phyloP scores from a whole-genome alignment of 1,140 invertebrate species.

The Argopecten irradians region DNA sequence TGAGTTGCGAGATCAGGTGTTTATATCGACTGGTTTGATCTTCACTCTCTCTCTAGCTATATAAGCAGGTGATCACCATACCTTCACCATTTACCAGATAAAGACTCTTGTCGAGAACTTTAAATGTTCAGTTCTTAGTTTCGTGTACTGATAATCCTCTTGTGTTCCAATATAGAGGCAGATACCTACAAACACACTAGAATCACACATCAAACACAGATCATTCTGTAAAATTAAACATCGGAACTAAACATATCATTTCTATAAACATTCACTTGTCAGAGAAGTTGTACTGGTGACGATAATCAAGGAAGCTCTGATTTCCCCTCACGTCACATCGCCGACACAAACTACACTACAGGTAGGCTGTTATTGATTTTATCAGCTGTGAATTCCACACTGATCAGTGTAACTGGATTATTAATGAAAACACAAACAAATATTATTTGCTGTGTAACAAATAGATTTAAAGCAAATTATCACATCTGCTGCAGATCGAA shows the following conservation, averaged over 20 bases:
- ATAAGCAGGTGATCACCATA: background rate
- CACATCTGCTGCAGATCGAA: background rate
- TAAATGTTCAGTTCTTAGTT: background rate
- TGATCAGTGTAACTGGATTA: background rate
- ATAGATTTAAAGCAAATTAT: background rate
- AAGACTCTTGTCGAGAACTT: background rate
- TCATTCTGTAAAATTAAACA: background rate
- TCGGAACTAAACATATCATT: background rate
- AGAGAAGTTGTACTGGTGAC: background rate
- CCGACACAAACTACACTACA: background rate
- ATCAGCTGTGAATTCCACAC: background rate
- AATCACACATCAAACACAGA: background rate
- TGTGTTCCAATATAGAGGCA: background rate
- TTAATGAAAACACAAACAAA: background rate
- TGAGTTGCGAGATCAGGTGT: background rate
- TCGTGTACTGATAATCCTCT: background rate
- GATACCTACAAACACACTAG: background rate
- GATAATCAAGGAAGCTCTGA: background rate
- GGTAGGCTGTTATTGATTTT: background rate
- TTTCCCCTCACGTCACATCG: background rate
- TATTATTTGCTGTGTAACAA: background rate
- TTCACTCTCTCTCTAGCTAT: background rate
- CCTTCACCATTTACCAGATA: background rate
- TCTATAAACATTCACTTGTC: background rate
- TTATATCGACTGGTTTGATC: background rate